These are phyloP conservation scores for Chromoteleia sp. DNA, from an alignment of 2,888 invertebrate genomes.

Conservation along the genomic window DNA sequence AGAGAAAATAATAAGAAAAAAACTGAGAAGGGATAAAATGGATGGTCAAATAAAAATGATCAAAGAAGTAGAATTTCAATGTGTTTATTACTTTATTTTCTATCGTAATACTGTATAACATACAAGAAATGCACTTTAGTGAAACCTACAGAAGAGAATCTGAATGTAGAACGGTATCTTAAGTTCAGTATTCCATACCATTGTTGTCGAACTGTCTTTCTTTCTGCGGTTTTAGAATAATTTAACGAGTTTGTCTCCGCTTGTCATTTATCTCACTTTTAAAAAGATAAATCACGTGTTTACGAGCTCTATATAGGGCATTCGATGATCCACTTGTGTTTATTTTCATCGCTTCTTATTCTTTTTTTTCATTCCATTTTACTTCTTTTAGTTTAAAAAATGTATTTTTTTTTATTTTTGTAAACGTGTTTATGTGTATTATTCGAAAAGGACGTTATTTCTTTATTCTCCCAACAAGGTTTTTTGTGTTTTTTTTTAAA, in stretches of 20 bases:
- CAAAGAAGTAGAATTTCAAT: constrained; percentile 77
- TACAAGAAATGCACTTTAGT: constrained; percentile 95
- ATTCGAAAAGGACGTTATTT: constrained; percentile 69
- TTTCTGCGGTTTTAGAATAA: constrained; percentile 77
- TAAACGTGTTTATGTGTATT: constrained; percentile 68
- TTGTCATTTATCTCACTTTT: constrained; percentile 70
- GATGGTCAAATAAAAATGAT: constrained; percentile 10
- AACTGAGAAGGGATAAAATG: neutral
- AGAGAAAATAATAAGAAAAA: too few relatives aligned
- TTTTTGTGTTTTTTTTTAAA: constrained; percentile 63
- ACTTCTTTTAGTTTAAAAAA: constrained; percentile 50
- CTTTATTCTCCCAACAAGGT: constrained; percentile 70
- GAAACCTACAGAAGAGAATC: constrained; percentile 94
- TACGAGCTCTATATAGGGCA: constrained; percentile 72
- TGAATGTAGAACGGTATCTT: constrained; percentile 83
- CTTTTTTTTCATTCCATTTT: constrained; percentile 41
- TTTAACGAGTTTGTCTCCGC: constrained; percentile 77
- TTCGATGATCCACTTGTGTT: constrained; percentile 69
- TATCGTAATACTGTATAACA: constrained; percentile 95
- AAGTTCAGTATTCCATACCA: constrained; percentile 75
- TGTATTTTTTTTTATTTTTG: constrained; percentile 57
- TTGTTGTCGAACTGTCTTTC: constrained; percentile 75
- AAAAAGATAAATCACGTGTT: constrained; percentile 72
- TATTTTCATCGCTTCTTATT: constrained; percentile 26
- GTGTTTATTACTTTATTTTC: constrained; percentile 85